Percentiles rank a stretch among this genome's conserved stretches.
phyloP scores from a whole-genome alignment of 1,140 invertebrate species.

The Atta cephalotes region DNA sequence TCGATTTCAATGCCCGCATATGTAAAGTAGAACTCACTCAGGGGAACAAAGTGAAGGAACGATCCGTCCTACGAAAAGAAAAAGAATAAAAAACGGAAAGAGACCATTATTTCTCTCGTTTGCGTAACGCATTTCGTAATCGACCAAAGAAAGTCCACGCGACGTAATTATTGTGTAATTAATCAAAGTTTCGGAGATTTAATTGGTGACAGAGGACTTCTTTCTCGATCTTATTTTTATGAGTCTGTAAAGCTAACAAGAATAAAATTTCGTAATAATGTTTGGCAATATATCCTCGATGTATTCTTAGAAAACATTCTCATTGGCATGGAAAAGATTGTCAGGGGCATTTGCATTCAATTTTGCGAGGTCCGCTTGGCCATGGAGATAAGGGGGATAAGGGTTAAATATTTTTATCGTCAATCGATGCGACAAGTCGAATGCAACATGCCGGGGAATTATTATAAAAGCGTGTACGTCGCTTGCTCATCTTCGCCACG shows the following conservation, averaged over 20 bases:
- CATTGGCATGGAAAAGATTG: background rate
- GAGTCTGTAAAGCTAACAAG: no score
- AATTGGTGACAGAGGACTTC: background rate
- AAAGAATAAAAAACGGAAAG: background rate
- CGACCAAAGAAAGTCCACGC: background rate
- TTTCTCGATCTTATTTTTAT: background rate
- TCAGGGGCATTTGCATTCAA: slow-evolving; percentile 22
- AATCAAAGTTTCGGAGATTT: background rate
- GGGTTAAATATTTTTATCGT: slow-evolving; percentile 71
- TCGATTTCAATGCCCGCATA: background rate
- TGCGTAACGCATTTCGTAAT: slow-evolving; percentile 32
- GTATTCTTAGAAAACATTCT: background rate
- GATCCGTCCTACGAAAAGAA: background rate
- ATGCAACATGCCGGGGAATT: slow-evolving; percentile 47
- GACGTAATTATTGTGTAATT: background rate
- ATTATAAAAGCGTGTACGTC: slow-evolving; percentile 66
- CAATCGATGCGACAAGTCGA: slow-evolving; percentile 71
- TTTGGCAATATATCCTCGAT: background rate
- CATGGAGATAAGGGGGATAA: background rate
- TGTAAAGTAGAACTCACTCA: background rate
- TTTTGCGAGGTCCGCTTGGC: slow-evolving; percentile 10
- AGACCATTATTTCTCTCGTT: slow-evolving; percentile 3
- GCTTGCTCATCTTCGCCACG: slow-evolving; percentile 20
- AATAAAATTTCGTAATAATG: background rate
- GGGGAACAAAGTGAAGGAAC: background rate